Conservation (phyloP, 2,797 vertebrate genomes). For the Tarsius wallacei region DNA sequence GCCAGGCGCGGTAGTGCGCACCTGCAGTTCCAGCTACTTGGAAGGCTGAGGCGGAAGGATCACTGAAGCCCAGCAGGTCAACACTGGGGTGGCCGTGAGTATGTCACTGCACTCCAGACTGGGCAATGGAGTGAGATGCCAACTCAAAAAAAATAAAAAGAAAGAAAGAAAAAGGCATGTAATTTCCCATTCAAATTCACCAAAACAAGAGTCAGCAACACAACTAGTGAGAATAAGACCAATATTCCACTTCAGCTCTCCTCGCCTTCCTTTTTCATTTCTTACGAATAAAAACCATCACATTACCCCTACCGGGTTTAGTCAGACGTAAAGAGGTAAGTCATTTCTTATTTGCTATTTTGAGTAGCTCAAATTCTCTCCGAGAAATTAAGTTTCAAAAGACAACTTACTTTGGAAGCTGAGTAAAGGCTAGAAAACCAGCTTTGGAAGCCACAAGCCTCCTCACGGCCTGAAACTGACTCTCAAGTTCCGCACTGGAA, state of each 20-base stretch:
- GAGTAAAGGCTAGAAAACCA: slow-evolving; percentile 99
- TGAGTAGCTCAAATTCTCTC: slow-evolving; percentile 45
- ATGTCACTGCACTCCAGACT: too few relatives aligned
- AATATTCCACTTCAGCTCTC: background rate
- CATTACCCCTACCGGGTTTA: slow-evolving; percentile 3
- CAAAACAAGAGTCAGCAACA: background rate
- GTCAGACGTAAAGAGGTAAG: slow-evolving; percentile 15
- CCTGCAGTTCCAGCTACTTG: too few relatives aligned
- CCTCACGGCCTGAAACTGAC: slow-evolving; percentile 98
- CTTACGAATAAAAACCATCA: slow-evolving; percentile 47
- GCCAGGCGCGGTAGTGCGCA: too few relatives aligned
- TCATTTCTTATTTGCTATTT: background rate
- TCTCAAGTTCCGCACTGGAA: slow-evolving; percentile 97
- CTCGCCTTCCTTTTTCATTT: slow-evolving; percentile 50
- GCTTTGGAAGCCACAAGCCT: slow-evolving; percentile 99
- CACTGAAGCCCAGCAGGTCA: too few relatives aligned
- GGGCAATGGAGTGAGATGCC: too few relatives aligned
- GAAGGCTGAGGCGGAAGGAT: too few relatives aligned
- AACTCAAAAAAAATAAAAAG: too few relatives aligned
- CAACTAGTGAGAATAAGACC: background rate
- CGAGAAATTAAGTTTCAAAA: slow-evolving; percentile 59
- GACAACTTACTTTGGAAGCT: slow-evolving; percentile 96
- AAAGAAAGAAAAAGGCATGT: background rate
- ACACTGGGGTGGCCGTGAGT: too few relatives aligned
- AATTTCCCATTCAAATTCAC: slow-evolving; percentile 35